Conservation (phyloP, 2,797 vertebrate species). For the Dermochelys coriacea region DNA sequence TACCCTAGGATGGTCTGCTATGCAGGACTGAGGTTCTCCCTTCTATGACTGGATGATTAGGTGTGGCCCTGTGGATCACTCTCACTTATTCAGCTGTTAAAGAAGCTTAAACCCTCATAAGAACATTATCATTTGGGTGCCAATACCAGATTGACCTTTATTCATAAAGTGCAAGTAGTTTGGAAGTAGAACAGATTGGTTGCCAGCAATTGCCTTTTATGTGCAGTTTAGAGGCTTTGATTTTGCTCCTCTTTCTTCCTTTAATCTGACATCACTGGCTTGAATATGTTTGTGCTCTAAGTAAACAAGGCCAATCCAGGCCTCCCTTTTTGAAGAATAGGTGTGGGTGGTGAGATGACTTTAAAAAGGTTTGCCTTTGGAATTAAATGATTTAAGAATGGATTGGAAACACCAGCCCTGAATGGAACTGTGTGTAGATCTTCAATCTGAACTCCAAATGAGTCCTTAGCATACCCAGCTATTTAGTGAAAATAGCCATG, state of each 20-base stretch:
- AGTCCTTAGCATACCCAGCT: conserved; percentile 39
- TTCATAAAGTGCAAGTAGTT: conserved; percentile 86
- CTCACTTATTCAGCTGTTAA: conserved; percentile 88
- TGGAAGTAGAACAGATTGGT: conserved; percentile 88
- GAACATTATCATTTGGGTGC: conserved; percentile 88
- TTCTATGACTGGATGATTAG: conserved; percentile 74
- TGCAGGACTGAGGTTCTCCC: conserved; percentile 32
- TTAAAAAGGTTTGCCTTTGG: conserved; percentile 85
- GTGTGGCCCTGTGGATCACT: conserved; percentile 79
- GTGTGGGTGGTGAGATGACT: conserved; percentile 78
- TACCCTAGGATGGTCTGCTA: neutral
- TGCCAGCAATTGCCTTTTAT: conserved; percentile 86
- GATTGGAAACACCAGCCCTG: conserved; percentile 72
- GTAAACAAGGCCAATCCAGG: conserved; percentile 85
- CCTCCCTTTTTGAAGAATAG: conserved; percentile 81
- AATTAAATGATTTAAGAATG: conserved; percentile 85
- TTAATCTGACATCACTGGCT: conserved; percentile 89
- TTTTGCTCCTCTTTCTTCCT: conserved; percentile 86
- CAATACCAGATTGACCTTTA: conserved; percentile 87
- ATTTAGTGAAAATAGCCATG: conserved; percentile 66
- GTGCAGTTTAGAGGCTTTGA: conserved; percentile 87
- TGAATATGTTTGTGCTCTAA: conserved; percentile 87
- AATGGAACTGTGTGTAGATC: conserved; percentile 72
- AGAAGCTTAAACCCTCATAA: conserved; percentile 87
- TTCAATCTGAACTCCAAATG: conserved; percentile 31